A percentile compares a stretch with the other conserved stretches of the same genome.
phyloP scores from a whole-genome alignment of 2,888 invertebrate species.

The Mythimna loreyi region DNA sequence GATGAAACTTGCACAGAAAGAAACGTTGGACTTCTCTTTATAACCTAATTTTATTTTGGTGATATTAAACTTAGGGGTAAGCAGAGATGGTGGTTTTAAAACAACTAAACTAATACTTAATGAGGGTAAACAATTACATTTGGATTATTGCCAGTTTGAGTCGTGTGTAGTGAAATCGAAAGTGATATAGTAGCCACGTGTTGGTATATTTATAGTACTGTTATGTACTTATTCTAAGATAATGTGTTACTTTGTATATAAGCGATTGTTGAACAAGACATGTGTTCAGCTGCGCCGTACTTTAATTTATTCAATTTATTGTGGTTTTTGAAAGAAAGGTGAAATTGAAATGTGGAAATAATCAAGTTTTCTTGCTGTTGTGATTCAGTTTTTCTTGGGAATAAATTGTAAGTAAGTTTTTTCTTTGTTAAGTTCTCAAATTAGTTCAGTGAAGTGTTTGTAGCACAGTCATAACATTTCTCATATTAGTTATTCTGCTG shows the following conservation, averaged over 20 bases:
- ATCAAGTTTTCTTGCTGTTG: neutral
- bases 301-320: conserved; percentile 4
- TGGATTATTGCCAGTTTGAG: conserved; percentile 36
- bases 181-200: conserved; percentile 51
- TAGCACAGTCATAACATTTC: too few species aligned
- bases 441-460: too few species aligned
- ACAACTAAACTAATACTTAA: neutral
- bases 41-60: neutral
- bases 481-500: too few species aligned
- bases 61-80: neutral
- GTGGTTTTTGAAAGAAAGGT: neutral
- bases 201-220: conserved; percentile 20
- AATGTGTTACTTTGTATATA: conserved; percentile 5
- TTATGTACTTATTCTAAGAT: neutral
- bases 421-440: neutral
- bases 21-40: too few species aligned
- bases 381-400: neutral
- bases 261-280: conserved; percentile 15
- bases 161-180: conserved; percentile 45
- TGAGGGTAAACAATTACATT: conserved; percentile 3
- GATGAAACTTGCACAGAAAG: conserved; percentile 10
- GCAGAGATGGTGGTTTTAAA: neutral
- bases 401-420: conserved; percentile 4
- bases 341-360: neutral
- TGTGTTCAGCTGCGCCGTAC: conserved; percentile 16